phyloP scores from a whole-genome alignment of 1,140 invertebrate species.

The Polypedilum pembai region DNA sequence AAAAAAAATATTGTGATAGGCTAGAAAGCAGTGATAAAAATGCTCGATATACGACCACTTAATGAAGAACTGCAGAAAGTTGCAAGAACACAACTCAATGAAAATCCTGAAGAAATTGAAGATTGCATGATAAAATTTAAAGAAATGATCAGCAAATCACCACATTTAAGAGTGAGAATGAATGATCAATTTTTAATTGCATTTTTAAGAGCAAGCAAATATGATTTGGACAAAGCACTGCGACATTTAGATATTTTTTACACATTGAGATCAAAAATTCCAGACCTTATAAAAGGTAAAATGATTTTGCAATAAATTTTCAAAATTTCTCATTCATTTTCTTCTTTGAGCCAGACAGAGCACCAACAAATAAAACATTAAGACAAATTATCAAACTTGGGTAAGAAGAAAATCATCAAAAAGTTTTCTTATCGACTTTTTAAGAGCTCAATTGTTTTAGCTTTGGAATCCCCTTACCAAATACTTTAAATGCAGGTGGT shows the following conservation, averaged over 20 bases:
- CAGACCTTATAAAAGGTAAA: constrained; percentile 41
- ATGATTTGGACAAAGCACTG: constrained; percentile 53
- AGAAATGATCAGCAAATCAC: background rate
- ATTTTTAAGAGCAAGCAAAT: constrained; percentile 55
- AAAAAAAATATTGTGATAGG: background rate
- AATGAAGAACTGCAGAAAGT: background rate
- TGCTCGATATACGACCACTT: background rate
- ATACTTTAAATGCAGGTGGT: constrained; percentile 42
- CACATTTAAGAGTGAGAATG: constrained; percentile 31
- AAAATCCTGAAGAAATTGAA: constrained; percentile 10
- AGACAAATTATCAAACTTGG: background rate
- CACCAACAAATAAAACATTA: background rate
- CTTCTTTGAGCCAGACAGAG: constrained; percentile 23
- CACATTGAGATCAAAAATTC: constrained; percentile 46
- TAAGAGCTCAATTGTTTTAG: background rate
- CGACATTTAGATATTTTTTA: constrained; percentile 53
- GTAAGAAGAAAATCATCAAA: background rate
- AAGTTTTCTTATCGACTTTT: no score
- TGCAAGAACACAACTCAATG: background rate
- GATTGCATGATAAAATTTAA: background rate
- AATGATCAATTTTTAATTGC: constrained; percentile 50
- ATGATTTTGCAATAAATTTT: no score
- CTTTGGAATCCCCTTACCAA: constrained; percentile 35
- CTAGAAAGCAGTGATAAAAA: background rate
- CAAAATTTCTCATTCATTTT: no score